Evolutionary conservation across 2,888 invertebrate species (phyloP).

Genomic region (Pherbina coryleti): DNA sequence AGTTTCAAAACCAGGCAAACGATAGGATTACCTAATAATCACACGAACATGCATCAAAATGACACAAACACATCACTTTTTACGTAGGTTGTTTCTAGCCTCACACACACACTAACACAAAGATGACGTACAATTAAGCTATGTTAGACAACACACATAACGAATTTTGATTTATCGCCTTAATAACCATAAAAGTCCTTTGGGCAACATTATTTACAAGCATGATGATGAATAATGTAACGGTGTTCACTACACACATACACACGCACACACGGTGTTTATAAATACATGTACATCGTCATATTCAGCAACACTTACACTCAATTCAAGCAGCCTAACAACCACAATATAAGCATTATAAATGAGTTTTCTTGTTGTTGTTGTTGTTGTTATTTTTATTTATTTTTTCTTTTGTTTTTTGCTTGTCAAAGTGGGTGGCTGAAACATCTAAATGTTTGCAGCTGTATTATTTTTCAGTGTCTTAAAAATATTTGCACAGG

Average conservation of each 20-base stretch:
- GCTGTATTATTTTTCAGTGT: background rate
- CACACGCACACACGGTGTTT: background rate
- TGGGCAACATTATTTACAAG: slow-evolving; percentile 64
- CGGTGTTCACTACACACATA: background rate
- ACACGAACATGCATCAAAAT: no score
- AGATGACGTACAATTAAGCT: background rate
- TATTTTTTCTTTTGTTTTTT: no score
- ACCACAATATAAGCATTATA: background rate
- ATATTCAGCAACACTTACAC: background rate
- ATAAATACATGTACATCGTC: background rate
- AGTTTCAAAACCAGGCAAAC: background rate
- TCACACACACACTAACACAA: background rate
- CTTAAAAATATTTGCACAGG: slow-evolving; percentile 3
- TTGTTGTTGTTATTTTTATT: no score
- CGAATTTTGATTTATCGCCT: slow-evolving; percentile 61
- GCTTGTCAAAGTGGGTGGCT: no score
- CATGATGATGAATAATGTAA: slow-evolving; percentile 62
- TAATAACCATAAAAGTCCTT: slow-evolving; percentile 61
- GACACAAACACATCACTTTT: no score
- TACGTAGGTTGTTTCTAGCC: no score
- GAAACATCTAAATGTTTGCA: background rate
- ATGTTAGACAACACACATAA: background rate
- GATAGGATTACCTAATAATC: background rate
- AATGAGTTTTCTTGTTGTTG: background rate
- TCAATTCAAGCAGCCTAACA: background rate